Evolutionary conservation across 2,797 vertebrate genomes (phyloP).

Genomic region (Notolabrus celidotus): DNA sequence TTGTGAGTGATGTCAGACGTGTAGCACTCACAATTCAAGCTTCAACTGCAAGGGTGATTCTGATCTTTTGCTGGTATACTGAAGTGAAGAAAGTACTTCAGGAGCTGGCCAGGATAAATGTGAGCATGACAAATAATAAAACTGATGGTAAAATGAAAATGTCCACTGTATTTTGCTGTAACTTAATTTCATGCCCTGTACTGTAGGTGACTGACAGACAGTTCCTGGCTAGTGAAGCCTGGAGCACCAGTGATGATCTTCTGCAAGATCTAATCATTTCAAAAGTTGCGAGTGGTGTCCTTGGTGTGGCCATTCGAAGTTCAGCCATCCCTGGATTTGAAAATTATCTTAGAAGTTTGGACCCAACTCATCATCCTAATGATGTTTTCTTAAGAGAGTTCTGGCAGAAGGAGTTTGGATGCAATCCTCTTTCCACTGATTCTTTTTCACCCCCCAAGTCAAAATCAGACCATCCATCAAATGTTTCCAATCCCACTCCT

Average conservation of each 20-base stretch:
- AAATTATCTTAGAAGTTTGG: conserved; percentile 69
- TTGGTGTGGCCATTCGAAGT: conserved; percentile 83
- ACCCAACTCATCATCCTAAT: conserved; percentile 63
- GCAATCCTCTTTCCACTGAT: conserved; percentile 43
- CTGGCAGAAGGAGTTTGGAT: conserved; percentile 80
- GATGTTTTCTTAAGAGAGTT: conserved; percentile 74
- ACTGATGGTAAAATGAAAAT: not conserved
- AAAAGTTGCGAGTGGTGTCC: conserved; percentile 75
- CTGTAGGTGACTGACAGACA: conserved; percentile 78
- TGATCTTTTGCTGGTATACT: conserved; percentile 80
- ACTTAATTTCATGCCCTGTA: too few relatives aligned
- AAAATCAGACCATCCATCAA: too few relatives aligned
- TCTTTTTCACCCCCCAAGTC: not conserved
- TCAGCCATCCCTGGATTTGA: conserved; percentile 78
- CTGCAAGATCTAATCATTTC: conserved; percentile 49
- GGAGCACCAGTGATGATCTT: conserved; percentile 81
- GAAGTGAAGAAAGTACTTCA: conserved; percentile 77
- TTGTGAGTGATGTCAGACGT: conserved; percentile 67
- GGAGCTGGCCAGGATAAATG: conserved; percentile 76
- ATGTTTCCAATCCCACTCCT: not conserved
- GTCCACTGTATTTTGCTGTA: too few relatives aligned
- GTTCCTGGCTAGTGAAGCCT: conserved; percentile 85
- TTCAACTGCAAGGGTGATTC: conserved; percentile 80
- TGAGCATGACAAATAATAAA: conserved; percentile 65
- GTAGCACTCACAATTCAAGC: conserved; percentile 76